Percentiles rank a stretch among this genome's conserved stretches.
phyloP scores from a whole-genome alignment of 2,113 vertebrate species.

The Chaetorhynchus papuensis region DNA sequence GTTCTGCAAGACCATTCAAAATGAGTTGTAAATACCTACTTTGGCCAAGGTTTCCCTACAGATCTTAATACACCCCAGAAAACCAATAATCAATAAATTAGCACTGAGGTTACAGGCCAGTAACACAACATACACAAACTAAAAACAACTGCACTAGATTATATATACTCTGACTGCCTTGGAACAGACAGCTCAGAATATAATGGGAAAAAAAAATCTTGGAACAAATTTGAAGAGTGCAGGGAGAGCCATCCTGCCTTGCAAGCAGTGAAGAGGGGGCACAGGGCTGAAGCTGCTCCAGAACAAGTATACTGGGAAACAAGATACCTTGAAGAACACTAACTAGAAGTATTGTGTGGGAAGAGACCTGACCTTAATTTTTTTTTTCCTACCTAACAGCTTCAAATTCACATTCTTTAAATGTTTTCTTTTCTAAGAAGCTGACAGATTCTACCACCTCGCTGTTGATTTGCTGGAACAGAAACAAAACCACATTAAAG shows the following conservation, averaged over 20 bases:
- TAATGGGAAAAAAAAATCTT: neutral
- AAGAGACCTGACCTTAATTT: neutral
- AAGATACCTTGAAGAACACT: neutral
- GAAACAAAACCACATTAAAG: neutral
- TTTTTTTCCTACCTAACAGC: neutral
- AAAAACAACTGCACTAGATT: neutral
- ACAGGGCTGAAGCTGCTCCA: neutral
- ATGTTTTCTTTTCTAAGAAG: neutral
- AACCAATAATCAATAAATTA: neutral
- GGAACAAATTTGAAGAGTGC: neutral
- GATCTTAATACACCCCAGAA: neutral
- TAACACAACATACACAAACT: neutral
- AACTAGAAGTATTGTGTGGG: neutral
- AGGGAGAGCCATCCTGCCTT: neutral
- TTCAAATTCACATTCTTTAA: neutral
- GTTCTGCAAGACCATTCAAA: neutral
- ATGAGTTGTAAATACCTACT: neutral
- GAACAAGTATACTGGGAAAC: neutral
- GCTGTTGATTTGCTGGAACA: neutral
- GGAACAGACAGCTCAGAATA: neutral
- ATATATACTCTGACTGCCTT: neutral
- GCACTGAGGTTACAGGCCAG: neutral
- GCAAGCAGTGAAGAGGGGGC: neutral
- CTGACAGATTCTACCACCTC: neutral
- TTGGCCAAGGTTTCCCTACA: neutral